A percentile compares a stretch with the other conserved stretches of the same genome.
phyloP scores from a whole-genome alignment of 1,140 invertebrate species.

The Bursaphelenchus mucronatus region DNA sequence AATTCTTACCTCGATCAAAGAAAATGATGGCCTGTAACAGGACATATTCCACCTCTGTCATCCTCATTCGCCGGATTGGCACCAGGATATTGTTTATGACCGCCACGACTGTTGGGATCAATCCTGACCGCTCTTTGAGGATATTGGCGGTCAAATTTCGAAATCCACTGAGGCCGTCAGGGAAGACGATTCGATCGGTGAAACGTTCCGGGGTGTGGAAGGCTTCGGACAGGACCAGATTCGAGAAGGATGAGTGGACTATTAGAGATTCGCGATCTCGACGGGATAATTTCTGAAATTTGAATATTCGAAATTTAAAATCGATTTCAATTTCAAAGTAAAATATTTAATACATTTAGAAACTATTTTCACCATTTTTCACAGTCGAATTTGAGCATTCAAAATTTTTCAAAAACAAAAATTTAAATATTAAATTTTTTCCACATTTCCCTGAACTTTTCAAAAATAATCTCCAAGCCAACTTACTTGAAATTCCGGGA shows the following conservation, averaged over 20 bases:
- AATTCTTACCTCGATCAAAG: constrained; percentile 52
- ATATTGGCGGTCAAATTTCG: constrained; percentile 54
- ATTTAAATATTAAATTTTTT: neutral
- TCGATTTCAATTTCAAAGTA: neutral
- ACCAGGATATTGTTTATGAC: constrained; percentile 60
- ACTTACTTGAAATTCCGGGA: constrained; percentile 43
- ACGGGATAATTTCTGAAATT: constrained; percentile 32
- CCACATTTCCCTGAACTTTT: neutral
- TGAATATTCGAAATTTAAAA: neutral
- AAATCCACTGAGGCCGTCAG: constrained; percentile 46
- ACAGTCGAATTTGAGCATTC: no score
- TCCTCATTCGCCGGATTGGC: constrained; percentile 47
- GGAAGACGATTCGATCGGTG: constrained; percentile 57
- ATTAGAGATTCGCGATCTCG: constrained; percentile 50
- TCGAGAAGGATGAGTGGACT: constrained; percentile 53
- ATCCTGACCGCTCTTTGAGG: constrained; percentile 49
- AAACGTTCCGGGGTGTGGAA: constrained; percentile 58
- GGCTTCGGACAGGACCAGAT: constrained; percentile 57
- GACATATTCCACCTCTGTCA: constrained; percentile 57
- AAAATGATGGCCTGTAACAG: constrained; percentile 55
- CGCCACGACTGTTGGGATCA: constrained; percentile 60
- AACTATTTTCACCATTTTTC: neutral
- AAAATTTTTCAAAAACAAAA: constrained; percentile 16
- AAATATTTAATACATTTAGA: neutral
- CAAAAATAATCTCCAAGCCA: constrained; percentile 8